phyloP scores from a whole-genome alignment of 2,797 vertebrate species.

The Takifugu rubripes region DNA sequence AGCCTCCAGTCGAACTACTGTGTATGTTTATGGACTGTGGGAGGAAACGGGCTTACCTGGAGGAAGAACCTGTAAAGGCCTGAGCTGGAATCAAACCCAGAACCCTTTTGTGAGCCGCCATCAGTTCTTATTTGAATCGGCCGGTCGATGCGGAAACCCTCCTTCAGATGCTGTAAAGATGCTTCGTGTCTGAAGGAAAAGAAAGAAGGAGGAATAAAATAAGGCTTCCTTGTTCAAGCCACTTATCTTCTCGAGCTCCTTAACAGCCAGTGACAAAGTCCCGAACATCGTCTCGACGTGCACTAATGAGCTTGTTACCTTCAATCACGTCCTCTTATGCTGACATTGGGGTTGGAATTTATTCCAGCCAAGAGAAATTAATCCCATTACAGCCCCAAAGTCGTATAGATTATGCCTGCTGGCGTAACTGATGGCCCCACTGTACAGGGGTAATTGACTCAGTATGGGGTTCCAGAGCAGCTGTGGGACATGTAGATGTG shows the following conservation, averaged over 20 bases:
- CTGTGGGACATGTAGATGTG: conserved; percentile 29
- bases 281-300: conserved; percentile 47
- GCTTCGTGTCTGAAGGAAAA: too few relatives aligned
- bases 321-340: conserved; percentile 41
- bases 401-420: conserved; percentile 61
- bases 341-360: conserved; percentile 60
- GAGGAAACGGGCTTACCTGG: too few relatives aligned
- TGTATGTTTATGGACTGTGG: too few relatives aligned
- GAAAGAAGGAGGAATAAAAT: not conserved
- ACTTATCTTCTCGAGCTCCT: not conserved
- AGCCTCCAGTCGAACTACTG: too few relatives aligned
- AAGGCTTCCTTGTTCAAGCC: not conserved
- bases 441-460: conserved; percentile 57
- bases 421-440: conserved; percentile 55
- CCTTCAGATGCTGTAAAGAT: too few relatives aligned
- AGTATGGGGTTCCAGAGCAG: conserved; percentile 49
- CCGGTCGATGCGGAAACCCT: too few relatives aligned
- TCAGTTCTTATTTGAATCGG: too few relatives aligned
- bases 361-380: conserved; percentile 58
- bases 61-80: too few relatives aligned
- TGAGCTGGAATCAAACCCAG: too few relatives aligned
- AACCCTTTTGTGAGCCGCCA: too few relatives aligned
- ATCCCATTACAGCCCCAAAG: conserved; percentile 56
- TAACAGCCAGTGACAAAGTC: conserved; percentile 29
- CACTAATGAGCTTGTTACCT: conserved; percentile 74